A percentile compares a stretch with the other conserved stretches of the same genome.
phyloP scores from a whole-genome alignment of 2,888 invertebrate species.

The Acleris holmiana region DNA sequence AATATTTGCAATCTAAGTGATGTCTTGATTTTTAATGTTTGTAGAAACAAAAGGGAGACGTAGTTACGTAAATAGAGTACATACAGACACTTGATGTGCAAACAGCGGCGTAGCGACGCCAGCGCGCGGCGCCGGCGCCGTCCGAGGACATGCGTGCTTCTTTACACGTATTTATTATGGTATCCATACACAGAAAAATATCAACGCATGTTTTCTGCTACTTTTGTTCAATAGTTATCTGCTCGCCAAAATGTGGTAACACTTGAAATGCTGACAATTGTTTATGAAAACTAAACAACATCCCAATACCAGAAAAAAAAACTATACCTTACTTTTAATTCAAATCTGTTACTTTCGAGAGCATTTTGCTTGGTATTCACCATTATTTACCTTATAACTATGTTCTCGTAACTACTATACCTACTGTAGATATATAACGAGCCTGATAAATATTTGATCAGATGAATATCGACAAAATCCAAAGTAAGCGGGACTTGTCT shows the following conservation, averaged over 20 bases:
- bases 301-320: too few species aligned
- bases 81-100: constrained; percentile 67
- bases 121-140: constrained; percentile 48
- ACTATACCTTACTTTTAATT: too few species aligned
- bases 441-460: constrained; percentile 5
- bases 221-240: too few species aligned
- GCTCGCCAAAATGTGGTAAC: too few species aligned
- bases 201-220: background rate
- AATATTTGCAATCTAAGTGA: constrained; percentile 44
- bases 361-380: too few species aligned
- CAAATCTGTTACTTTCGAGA: too few species aligned
- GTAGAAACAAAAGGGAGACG: constrained; percentile 68
- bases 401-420: background rate
- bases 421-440: background rate
- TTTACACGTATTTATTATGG: constrained; percentile 7
- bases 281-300: too few species aligned
- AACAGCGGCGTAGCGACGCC: constrained; percentile 72
- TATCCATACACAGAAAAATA: constrained; percentile 5
- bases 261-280: too few species aligned
- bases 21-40: constrained; percentile 61
- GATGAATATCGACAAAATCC: constrained; percentile 1
- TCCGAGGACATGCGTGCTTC: constrained; percentile 51
- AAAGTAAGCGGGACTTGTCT: constrained; percentile 8
- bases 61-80: constrained; percentile 72
- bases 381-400: too few species aligned